A percentile compares a stretch with the other conserved stretches of the same genome.
Conservation (phyloP, 30 jellyfish, hydroid and myxozoan species). For the Mastigias papua region DNA sequence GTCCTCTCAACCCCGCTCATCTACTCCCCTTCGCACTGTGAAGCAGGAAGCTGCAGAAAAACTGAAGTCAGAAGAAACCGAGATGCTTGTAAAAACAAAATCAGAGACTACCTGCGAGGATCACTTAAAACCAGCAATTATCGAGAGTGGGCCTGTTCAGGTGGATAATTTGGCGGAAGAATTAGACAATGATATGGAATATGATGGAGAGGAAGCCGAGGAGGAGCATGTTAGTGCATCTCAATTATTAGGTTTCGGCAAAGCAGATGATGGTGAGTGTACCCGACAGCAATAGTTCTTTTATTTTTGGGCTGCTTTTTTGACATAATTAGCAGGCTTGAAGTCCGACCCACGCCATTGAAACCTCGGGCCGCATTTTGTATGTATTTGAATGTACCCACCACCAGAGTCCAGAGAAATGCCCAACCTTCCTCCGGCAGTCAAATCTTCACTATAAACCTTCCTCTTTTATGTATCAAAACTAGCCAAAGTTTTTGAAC, state of each 20-base stretch:
- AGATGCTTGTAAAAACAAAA: neutral
- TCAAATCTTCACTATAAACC: too few species aligned
- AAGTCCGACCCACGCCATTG: too few species aligned
- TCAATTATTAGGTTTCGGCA: conserved; percentile 71
- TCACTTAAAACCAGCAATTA: conserved; percentile 23
- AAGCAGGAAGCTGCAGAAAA: neutral
- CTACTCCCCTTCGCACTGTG: neutral
- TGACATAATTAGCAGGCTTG: too few species aligned
- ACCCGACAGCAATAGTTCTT: neutral
- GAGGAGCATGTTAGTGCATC: conserved; percentile 81
- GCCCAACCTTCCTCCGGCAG: too few species aligned
- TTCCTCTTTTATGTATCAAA: too few species aligned
- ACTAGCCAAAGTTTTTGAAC: too few species aligned
- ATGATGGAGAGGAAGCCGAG: conserved; percentile 70
- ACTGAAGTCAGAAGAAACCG: neutral
- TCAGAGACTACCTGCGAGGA: neutral
- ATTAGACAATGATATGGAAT: conserved; percentile 55
- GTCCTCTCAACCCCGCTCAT: neutral
- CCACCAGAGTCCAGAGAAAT: too few species aligned
- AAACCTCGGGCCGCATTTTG: too few species aligned
- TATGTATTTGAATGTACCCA: too few species aligned
- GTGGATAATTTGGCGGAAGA: conserved; percentile 36
- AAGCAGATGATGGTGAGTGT: conserved; percentile 76
- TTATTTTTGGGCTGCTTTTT: too few species aligned
- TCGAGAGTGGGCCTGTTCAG: conserved; percentile 59